A percentile compares a stretch with the other conserved stretches of the same genome.
phyloP scores from a whole-genome alignment of 2,888 invertebrate genomes.

The Andrena bicolor region DNA sequence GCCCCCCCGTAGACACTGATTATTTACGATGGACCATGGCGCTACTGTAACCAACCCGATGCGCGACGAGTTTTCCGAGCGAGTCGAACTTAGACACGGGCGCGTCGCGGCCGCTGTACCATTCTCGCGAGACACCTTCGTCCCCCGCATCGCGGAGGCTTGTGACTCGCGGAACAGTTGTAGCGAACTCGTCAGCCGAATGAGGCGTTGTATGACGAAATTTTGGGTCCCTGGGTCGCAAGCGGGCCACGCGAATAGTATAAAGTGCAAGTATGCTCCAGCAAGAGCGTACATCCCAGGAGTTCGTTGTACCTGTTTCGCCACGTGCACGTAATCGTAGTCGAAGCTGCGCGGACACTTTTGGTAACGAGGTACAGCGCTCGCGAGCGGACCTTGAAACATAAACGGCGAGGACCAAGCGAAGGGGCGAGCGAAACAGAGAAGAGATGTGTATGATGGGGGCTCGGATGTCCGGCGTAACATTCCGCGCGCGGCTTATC shows the following conservation, averaged over 20 bases:
- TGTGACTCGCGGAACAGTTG: background rate
- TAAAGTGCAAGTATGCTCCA: too few relatives aligned
- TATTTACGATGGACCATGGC: constrained; percentile 64
- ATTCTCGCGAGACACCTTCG: background rate
- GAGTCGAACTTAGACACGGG: background rate
- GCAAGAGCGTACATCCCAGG: background rate
- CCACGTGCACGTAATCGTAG: background rate
- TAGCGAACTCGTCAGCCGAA: background rate
- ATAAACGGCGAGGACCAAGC: constrained; percentile 52
- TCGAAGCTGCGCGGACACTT: constrained; percentile 20
- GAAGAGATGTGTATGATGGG: background rate
- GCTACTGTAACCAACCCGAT: constrained; percentile 52
- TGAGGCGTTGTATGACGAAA: background rate
- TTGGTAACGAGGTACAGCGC: background rate
- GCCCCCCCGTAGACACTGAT: constrained; percentile 68
- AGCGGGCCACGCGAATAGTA: too few relatives aligned
- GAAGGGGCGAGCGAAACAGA: constrained; percentile 41
- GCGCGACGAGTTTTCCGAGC: constrained; percentile 12
- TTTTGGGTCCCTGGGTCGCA: background rate
- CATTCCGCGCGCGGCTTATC: background rate
- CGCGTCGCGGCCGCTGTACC: background rate
- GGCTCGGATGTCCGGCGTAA: background rate
- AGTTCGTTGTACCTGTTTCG: background rate
- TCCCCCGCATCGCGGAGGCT: too few relatives aligned
- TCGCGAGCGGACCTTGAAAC: background rate